Conservation (phyloP, 2,888 invertebrate genomes). For the Heteromyza rotundicornis region DNA sequence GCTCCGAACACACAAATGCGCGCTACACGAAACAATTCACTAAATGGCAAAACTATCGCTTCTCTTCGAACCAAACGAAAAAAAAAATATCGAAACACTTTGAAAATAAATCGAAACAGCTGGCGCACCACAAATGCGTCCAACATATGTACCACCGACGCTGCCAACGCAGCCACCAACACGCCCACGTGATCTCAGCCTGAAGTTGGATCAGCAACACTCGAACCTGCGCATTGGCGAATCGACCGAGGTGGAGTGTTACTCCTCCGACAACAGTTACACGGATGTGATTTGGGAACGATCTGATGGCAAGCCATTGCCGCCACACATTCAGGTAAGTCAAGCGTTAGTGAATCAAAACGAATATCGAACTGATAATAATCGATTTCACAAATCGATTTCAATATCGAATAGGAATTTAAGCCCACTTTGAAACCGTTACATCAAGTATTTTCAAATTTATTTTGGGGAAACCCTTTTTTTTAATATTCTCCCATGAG, state of each 20-base stretch:
- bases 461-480: no score
- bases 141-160: slow-evolving; percentile 19
- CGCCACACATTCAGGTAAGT: slow-evolving; percentile 54
- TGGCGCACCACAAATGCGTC: slow-evolving; percentile 23
- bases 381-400: no score
- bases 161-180: slow-evolving; percentile 30
- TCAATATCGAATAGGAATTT: no score
- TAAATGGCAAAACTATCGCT: background rate
- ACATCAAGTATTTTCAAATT: background rate
- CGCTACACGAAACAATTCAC: background rate
- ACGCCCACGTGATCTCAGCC: slow-evolving; percentile 46
- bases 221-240: slow-evolving; percentile 56
- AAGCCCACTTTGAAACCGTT: no score
- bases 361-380: no score
- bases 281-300: slow-evolving; percentile 59
- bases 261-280: slow-evolving; percentile 55
- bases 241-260: slow-evolving; percentile 61
- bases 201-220: slow-evolving; percentile 58
- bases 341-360: background rate
- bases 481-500: no score
- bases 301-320: slow-evolving; percentile 53
- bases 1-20: no score
- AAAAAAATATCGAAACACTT: background rate
- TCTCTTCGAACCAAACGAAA: background rate
- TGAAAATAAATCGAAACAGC: slow-evolving; percentile 25